These are phyloP conservation scores for Neolamprologus caudopunctatus DNA, from an alignment of 2,113 vertebrate genomes.

Conservation along the genomic window DNA sequence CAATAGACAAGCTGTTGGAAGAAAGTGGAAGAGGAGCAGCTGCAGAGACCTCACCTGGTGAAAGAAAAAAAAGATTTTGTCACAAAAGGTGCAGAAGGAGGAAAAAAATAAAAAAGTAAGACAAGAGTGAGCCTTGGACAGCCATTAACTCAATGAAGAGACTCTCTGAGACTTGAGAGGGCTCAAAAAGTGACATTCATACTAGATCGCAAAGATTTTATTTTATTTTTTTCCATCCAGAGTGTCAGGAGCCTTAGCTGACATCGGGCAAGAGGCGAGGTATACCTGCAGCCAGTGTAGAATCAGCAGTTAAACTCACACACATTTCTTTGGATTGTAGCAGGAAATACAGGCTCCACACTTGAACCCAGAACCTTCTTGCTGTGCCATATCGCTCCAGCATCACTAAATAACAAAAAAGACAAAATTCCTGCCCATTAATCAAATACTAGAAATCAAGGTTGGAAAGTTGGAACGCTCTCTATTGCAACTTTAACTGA, in stretches of 20 bases:
- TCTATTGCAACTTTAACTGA: background rate
- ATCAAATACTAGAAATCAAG: background rate
- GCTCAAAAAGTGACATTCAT: background rate
- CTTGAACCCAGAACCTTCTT: background rate
- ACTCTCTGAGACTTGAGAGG: background rate
- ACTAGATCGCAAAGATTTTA: background rate
- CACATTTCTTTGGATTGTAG: background rate
- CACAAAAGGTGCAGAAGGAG: background rate
- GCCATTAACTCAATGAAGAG: background rate
- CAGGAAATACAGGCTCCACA: background rate
- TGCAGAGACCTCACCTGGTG: background rate
- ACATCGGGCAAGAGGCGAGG: background rate
- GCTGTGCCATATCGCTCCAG: background rate
- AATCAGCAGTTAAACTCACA: background rate
- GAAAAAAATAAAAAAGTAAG: background rate
- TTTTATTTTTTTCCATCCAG: fast-evolving
- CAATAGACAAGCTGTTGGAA: background rate
- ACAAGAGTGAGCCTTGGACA: background rate
- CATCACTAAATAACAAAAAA: background rate
- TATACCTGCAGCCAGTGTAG: background rate
- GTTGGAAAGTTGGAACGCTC: background rate
- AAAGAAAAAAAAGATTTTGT: background rate
- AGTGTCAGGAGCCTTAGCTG: background rate
- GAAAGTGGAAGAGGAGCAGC: background rate
- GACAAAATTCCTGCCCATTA: background rate